A percentile compares a stretch with the other conserved stretches of the same genome.
phyloP scores from a whole-genome alignment of 2,797 vertebrate genomes.

The Artibeus jamaicensis region DNA sequence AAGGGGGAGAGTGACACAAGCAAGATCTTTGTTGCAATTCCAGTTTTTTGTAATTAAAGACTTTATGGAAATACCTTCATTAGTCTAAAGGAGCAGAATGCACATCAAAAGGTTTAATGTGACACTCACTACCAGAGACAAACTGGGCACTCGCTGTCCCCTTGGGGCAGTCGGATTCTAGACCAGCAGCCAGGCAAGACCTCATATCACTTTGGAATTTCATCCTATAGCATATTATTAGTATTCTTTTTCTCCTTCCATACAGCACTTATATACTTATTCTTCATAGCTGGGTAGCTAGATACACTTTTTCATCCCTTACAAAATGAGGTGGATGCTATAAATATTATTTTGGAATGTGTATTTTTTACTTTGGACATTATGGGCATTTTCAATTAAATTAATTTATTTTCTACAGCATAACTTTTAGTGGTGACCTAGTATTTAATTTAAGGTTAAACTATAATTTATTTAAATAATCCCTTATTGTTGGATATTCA shows the following conservation, averaged over 20 bases:
- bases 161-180: not conserved
- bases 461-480: not conserved
- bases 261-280: not conserved
- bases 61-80: conserved; percentile 15
- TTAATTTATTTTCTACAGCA: not conserved
- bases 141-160: not conserved
- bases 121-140: not conserved
- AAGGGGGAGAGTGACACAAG: not conserved
- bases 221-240: not conserved
- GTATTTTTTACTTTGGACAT: not conserved
- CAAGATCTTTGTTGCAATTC: not conserved
- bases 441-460: not conserved
- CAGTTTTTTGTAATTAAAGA: conserved; percentile 13
- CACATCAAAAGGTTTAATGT: not conserved
- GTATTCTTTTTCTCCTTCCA: not conserved
- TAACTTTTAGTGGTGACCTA: not conserved
- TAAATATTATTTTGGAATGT: not conserved
- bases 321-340: not conserved
- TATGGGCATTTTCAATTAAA: not conserved
- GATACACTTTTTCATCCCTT: not conserved
- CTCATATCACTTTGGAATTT: not conserved
- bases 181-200: not conserved
- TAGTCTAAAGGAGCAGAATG: not conserved
- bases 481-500: not conserved
- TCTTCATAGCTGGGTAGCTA: not conserved